A percentile compares a stretch with the other conserved stretches of the same genome.
Evolutionary conservation across 2,113 vertebrate genomes (phyloP).

Genomic region (Smithornis capensis): DNA sequence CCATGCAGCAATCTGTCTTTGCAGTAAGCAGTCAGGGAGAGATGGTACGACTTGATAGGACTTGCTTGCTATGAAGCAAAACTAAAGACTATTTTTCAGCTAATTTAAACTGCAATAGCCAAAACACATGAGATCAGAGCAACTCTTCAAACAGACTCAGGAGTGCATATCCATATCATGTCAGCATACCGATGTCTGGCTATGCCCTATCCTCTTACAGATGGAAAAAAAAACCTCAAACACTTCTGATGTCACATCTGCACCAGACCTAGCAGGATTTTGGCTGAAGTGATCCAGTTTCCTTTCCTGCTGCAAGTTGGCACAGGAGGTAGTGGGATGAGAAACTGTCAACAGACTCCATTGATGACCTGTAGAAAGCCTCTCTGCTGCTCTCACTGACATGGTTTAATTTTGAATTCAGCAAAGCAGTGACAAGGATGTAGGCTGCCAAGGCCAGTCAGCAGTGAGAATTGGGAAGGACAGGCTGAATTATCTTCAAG

Average conservation of each 20-base stretch:
- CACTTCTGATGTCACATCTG: background rate
- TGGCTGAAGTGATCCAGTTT: background rate
- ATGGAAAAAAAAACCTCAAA: background rate
- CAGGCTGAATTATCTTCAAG: slow-evolving; percentile 61
- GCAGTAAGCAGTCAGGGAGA: background rate
- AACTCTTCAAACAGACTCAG: background rate
- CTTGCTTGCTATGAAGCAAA: background rate
- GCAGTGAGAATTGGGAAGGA: slow-evolving; percentile 52
- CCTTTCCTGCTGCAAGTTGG: background rate
- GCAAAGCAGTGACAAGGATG: slow-evolving; percentile 56
- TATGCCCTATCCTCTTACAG: background rate
- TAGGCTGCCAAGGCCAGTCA: slow-evolving; percentile 37
- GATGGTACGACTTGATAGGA: background rate
- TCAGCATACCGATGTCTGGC: background rate
- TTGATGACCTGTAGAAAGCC: slow-evolving; percentile 36
- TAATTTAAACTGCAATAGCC: background rate
- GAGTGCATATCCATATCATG: background rate
- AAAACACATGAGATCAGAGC: rapidly evolving
- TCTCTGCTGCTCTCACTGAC: background rate
- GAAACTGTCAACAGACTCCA: background rate
- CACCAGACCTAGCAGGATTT: background rate
- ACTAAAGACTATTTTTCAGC: background rate
- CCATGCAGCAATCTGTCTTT: background rate
- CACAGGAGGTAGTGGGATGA: background rate
- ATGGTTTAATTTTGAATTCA: slow-evolving; percentile 68